Conservation (phyloP, 2,888 invertebrate species). For the Lottia scabra region DNA sequence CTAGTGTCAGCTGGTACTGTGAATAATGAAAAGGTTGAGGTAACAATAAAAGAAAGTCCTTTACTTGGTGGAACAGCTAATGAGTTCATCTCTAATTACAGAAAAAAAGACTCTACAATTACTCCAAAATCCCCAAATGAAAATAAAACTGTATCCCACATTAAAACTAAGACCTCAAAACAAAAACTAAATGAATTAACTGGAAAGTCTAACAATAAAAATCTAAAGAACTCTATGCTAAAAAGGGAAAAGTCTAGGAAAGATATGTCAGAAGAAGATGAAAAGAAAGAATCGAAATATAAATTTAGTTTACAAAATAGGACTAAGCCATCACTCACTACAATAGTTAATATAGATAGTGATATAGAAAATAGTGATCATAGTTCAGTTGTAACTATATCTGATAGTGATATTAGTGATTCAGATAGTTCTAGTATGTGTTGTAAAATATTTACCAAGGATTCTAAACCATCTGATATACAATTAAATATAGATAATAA, state of each 20-base stretch:
- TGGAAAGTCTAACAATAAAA: not conserved
- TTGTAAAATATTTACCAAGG: not conserved
- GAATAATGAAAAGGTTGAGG: not conserved
- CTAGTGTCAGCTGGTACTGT: not conserved
- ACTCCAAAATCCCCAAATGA: not conserved
- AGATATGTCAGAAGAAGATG: not conserved
- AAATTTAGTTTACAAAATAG: not conserved
- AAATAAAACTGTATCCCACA: too few relatives aligned
- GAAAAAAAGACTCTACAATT: not conserved
- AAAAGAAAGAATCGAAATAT: not conserved
- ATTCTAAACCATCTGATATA: not conserved
- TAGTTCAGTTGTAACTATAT: not conserved
- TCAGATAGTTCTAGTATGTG: constrained; percentile 1
- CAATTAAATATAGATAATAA: not conserved
- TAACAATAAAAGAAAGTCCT: not conserved
- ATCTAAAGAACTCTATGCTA: not conserved
- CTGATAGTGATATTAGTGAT: not conserved
- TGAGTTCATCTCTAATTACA: not conserved
- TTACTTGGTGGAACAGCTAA: not conserved
- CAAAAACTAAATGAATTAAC: not conserved
- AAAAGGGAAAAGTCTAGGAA: not conserved
- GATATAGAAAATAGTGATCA: not conserved
- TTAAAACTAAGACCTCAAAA: not conserved
- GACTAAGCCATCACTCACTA: too few relatives aligned
- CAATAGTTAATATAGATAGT: not conserved